phyloP scores from a whole-genome alignment of 1,140 invertebrate species.

The Apis florea region DNA sequence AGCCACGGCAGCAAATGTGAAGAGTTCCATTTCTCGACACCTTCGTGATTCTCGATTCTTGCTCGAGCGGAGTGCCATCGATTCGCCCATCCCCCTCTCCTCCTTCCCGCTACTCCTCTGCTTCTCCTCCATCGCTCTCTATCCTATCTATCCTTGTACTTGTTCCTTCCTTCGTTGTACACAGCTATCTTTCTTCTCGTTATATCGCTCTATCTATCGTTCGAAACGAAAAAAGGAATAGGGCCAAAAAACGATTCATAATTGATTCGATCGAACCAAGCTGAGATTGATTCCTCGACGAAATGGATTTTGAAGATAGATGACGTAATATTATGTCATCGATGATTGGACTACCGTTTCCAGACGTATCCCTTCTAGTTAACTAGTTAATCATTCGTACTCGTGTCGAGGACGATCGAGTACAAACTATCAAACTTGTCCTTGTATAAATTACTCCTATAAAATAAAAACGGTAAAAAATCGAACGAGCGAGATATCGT shows the following conservation, averaged over 20 bases:
- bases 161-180: slow-evolving; percentile 48
- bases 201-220: slow-evolving; percentile 49
- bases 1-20: slow-evolving; percentile 48
- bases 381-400: not conserved
- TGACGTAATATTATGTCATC: too few relatives aligned
- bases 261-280: too few relatives aligned
- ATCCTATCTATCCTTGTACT: slow-evolving; percentile 24
- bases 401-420: not conserved
- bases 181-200: slow-evolving; percentile 63
- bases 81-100: slow-evolving; percentile 47
- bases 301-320: too few relatives aligned
- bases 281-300: too few relatives aligned
- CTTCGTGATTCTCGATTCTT: slow-evolving; percentile 50
- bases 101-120: slow-evolving; percentile 22
- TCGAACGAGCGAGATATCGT: not conserved
- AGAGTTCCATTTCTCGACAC: slow-evolving; percentile 46
- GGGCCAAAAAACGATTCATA: not conserved
- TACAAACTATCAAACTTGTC: not conserved
- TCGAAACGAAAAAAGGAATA: slow-evolving; percentile 43
- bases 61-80: slow-evolving; percentile 44
- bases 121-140: slow-evolving; percentile 27
- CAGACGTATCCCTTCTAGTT: not conserved
- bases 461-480: not conserved
- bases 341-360: not conserved
- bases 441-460: not conserved